Percentiles rank a stretch among this genome's conserved stretches.
Evolutionary conservation across 2,888 invertebrate species (phyloP).

Genomic region (Phasia obesa): DNA sequence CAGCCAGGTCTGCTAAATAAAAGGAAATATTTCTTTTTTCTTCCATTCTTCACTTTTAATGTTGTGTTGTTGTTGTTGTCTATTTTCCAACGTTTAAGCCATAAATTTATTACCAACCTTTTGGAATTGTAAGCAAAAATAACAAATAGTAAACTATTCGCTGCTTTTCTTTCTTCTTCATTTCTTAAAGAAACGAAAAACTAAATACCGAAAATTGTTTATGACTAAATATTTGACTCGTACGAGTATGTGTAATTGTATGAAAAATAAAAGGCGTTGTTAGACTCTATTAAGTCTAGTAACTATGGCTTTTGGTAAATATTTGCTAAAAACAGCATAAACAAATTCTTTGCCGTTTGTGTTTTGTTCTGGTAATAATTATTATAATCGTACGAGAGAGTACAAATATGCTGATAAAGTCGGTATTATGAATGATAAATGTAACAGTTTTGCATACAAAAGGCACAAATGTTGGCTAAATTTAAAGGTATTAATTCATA

Average conservation of each 20-base stretch:
- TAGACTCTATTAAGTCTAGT: conserved; percentile 64
- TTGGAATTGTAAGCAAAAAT: conserved; percentile 44
- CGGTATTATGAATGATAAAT: conserved; percentile 40
- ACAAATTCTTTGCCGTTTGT: conserved; percentile 59
- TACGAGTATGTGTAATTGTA: conserved; percentile 20
- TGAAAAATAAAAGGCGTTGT: conserved; percentile 67
- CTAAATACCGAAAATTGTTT: conserved; percentile 49
- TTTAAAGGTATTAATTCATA: conserved; percentile 30
- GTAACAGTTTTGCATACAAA: conserved; percentile 49
- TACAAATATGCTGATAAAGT: conserved; percentile 11
- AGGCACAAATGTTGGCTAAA: neutral
- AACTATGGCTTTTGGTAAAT: conserved; percentile 69
- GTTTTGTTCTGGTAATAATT: conserved; percentile 32
- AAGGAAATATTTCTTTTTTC: conserved; percentile 31
- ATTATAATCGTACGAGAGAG: conserved; percentile 7
- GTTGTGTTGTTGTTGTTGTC: conserved; percentile 21
- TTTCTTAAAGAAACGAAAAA: conserved; percentile 42
- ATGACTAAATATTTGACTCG: conserved; percentile 20
- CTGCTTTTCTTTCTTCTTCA: conserved; percentile 34
- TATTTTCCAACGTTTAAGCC: conserved; percentile 63
- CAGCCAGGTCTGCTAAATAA: conserved; percentile 19
- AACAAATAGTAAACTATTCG: conserved; percentile 55
- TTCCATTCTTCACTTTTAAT: neutral
- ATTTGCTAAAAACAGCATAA: conserved; percentile 56
- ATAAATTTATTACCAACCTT: conserved; percentile 73